Base-by-base conservation (phyloP, 2,113 vertebrate genomes). In the Chionis minor region DNA sequence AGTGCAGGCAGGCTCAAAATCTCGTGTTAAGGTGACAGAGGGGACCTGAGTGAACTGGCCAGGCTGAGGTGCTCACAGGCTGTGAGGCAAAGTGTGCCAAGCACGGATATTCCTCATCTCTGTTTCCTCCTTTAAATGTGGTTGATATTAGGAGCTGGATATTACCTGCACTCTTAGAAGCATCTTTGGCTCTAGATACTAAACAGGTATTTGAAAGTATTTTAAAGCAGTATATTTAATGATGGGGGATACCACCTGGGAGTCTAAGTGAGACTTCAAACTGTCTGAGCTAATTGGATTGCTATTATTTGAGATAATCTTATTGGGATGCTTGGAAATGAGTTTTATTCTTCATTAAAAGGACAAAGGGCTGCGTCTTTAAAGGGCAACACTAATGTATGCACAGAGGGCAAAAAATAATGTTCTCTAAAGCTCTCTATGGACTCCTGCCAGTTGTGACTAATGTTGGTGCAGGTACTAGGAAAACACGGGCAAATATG, bases 291-390 rank as follows among this genome's bases (percentile, higher is more conserved):
- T 97, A 97, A 97, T 94, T 97, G 77, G 88, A 95, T 96, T 97
- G 92, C 84, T 95, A 94, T 97, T 97, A 96, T 97, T 95, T 95
- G 94, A 97, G 96, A 94, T 97, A 96, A 97, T 96, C 95, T 97
- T 97, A 94, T 91, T 96, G 91, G 90, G 92, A 96, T 95, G 91
- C 86, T 95, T 93, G 69, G 94, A 95, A 97, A 96, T 96, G 22
- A 97, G 74, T 96, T 97, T 95, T 95, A 93, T 82, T 96, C 88
- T 95, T 96, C 77, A 95, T 97, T 97, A 94, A 91, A 94, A 95
- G 92, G 95, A 98, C 83, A 93, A 98, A 96, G 54, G 89, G 35
- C 59, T 92, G 45, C 5, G 0, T 96, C 49, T 95, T 97, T 97
- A 96, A 97, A 98, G 91, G 88, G 78, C 92, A 96, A 84, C 59